Base-by-base conservation (phyloP, 1,140 invertebrate species). In the Pentalonia nigronervosa region DNA sequence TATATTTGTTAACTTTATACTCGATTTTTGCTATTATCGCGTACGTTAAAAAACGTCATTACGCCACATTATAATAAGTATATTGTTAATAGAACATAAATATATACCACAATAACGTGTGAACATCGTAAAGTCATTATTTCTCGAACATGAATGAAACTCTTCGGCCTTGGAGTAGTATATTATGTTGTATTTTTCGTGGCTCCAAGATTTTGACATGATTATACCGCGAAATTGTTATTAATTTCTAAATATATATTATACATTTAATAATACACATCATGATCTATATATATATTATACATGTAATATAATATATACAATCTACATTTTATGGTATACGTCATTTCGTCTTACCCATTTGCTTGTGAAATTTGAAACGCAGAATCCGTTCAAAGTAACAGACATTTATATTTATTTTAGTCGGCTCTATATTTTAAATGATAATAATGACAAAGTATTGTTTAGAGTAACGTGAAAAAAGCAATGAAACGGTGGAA, bases 171-270 rank as follows among this genome's bases (percentile, higher is more conserved):
- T 90, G 30, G 30, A 36, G 47, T 50, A n/a, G n/a, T 50, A 34
- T 56, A 23, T 23, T 87, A 47, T 53, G 14, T 87, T 87, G 34
- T 90, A 50, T 14, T 90, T 90, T 56, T 36, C 7, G 25, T 2
- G 48, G 56, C 53, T 7, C 6, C 48, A 25, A 34, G 48, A 36
- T 90, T 90, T 90, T 90, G 53, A 53, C 47, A 50, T n/a, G n/a
- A 56, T 90, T 90, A 90, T 23, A 90, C n/a, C 88, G 53, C 7
- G 87, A 90, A 56, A 90, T 90, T 90, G 88, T 90, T 56, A 76
- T 76, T 34, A 56, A 56, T 90, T 90, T 90, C 53, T 56, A 56
- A 53, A 90, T 36, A 3, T 36, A 56, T 11, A 56, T 41, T 90
- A 89, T 48, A 30, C 25, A 84, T 41, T 84, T 86, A 47, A 84